Conservation (phyloP, 2,888 invertebrate genomes). For the Orchestes rusci region DNA sequence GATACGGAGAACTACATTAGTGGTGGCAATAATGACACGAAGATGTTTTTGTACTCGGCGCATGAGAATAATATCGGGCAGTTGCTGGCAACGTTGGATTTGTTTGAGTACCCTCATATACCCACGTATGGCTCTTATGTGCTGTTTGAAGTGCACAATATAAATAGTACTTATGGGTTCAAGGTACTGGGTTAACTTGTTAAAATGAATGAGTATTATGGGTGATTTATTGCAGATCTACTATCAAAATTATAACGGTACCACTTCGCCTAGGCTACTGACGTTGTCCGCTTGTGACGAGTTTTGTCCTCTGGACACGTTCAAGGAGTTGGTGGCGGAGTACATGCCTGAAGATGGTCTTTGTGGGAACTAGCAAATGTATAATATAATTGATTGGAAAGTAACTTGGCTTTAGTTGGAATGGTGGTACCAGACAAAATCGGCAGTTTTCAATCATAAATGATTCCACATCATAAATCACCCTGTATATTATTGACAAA, state of each 20-base stretch:
- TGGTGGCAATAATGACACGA: slow-evolving; percentile 21
- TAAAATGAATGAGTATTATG: not conserved
- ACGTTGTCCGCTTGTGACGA: slow-evolving; percentile 30
- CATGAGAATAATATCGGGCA: slow-evolving; percentile 34
- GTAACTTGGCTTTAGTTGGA: no score
- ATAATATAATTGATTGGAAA: not conserved
- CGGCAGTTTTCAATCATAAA: no score
- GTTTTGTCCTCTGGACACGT: slow-evolving; percentile 29
- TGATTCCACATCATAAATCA: no score
- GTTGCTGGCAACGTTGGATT: slow-evolving; percentile 25
- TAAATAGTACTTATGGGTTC: slow-evolving; percentile 28
- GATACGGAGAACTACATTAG: slow-evolving; percentile 20
- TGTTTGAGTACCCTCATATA: slow-evolving; percentile 38
- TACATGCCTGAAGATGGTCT: slow-evolving; percentile 25
- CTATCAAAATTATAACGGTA: slow-evolving; percentile 30
- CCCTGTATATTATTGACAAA: no score
- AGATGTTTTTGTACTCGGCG: slow-evolving; percentile 31
- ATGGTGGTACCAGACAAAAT: no score
- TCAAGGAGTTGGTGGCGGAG: slow-evolving; percentile 25
- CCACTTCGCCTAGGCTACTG: slow-evolving; percentile 24
- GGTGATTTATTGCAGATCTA: slow-evolving; percentile 26
- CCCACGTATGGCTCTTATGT: slow-evolving; percentile 38
- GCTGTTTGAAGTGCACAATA: slow-evolving; percentile 37
- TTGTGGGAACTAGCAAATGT: slow-evolving; percentile 20
- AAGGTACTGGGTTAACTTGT: no score